A percentile compares a stretch with the other conserved stretches of the same genome.
Conservation (phyloP, 2,797 vertebrate species). For the Lemur catta region DNA sequence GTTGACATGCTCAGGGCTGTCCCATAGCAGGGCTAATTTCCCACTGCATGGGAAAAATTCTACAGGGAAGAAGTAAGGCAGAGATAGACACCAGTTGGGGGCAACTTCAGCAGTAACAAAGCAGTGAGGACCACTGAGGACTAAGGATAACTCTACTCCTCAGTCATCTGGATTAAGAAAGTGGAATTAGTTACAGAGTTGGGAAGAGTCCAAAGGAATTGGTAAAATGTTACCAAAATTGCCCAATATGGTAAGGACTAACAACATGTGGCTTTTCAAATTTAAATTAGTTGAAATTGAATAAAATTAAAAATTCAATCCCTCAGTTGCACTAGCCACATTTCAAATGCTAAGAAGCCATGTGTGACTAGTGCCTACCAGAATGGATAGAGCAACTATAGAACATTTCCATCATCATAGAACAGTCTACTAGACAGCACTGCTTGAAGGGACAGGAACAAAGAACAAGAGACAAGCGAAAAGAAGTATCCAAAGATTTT, state of each 20-base stretch:
- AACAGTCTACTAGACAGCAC: neutral
- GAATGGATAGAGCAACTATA: neutral
- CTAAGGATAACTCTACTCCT: neutral
- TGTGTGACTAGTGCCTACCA: neutral
- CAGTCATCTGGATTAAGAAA: neutral
- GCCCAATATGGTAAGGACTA: neutral
- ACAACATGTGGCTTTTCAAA: neutral
- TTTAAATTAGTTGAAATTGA: neutral
- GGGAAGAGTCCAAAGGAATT: neutral
- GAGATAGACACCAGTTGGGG: rapidly evolving
- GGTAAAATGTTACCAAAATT: neutral
- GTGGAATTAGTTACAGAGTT: too few species aligned
- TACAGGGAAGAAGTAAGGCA: neutral
- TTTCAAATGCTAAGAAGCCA: neutral
- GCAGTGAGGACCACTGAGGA: neutral
- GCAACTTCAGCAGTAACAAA: neutral
- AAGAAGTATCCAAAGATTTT: neutral
- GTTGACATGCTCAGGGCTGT: neutral
- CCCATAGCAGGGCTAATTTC: neutral
- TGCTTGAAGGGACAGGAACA: neutral
- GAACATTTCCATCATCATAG: neutral
- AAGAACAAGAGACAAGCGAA: neutral
- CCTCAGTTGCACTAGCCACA: neutral
- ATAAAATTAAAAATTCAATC: neutral
- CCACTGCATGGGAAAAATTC: neutral